Base-by-base conservation (phyloP, 92 coral and sea anemone genomes). In the Paragorgia papillata region DNA sequence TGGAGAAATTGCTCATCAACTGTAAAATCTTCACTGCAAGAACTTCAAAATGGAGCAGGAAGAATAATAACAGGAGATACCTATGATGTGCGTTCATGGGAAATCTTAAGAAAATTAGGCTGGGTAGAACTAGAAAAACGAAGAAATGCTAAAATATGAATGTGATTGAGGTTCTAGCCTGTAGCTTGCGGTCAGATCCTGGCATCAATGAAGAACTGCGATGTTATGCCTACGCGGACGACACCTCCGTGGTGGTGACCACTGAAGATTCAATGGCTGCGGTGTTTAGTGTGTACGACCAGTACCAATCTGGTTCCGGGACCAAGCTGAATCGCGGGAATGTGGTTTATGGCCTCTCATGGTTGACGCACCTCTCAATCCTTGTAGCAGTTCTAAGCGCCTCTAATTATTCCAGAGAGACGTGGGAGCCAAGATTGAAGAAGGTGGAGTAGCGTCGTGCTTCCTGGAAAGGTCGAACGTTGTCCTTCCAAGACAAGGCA, bases 291-390 rank as follows among this genome's bases (percentile, higher is more conserved):
- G 3, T n/a, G 0, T 37, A 37, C 10, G 43, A 37, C 43, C 43
- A 4, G 43, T 83, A 74, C 56, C 69, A 83, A 33, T 17, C 20
- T 41, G 82, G 66, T 6, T 41, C 79, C 0, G 87, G 87, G 5
- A 70, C 79, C 1, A 83, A 57, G 28, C 44, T 83, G 8, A 83
- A 83, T 33, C 3, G 1, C 0, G 66, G 57, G 6, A 9, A 31
- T 82, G 80, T 73, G 80, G 75, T 18, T 82, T 17, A 37, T 61
- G 85, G 85, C 24, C 69, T 69, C 2, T 56, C 56, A 10, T 80
- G 84, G 84, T 79, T 69, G 10, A 56, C 37, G 0, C 50, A 80
- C 19, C 44, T 69, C 20, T 34, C 69, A 8, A 44, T 69, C 9
- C 20, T 80, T 0, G 84, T 79, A 2, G 84, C 44, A 20, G 31